Conservation (phyloP, 2,113 vertebrate species). For the Corythornis cristatus region DNA sequence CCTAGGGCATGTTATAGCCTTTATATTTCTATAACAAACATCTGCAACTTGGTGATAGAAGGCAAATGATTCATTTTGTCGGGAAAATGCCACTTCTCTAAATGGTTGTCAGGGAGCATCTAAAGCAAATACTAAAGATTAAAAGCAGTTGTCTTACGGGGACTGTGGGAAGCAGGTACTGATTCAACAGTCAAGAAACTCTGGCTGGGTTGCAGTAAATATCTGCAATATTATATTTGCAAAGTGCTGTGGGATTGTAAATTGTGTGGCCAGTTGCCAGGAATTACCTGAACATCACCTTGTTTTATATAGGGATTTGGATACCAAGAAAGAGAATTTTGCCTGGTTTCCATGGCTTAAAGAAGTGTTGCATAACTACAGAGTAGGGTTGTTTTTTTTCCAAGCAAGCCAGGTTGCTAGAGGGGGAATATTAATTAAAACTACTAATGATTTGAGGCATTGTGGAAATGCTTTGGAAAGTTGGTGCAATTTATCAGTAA, state of each 20-base stretch:
- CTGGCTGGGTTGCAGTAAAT: background rate
- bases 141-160: background rate
- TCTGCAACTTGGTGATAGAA: conserved; percentile 24
- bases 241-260: background rate
- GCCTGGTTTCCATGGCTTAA: background rate
- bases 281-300: background rate
- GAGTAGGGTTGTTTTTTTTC: background rate
- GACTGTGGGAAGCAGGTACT: background rate
- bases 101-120: conserved; percentile 11
- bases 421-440: background rate
- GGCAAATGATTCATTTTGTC: conserved; percentile 53
- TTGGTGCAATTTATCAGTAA: background rate
- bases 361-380: background rate
- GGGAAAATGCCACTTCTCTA: conserved; percentile 27
- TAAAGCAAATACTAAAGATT: conserved; percentile 31
- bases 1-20: conserved; percentile 31
- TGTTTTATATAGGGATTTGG: background rate
- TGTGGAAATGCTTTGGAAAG: background rate
- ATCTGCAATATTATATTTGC: background rate
- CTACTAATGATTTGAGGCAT: background rate
- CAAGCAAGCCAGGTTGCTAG: background rate
- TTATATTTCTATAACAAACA: conserved; percentile 38
- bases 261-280: background rate
- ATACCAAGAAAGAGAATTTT: background rate
- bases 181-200: background rate